phyloP scores from a whole-genome alignment of 2,888 invertebrate genomes.

The Lingula anatina region DNA sequence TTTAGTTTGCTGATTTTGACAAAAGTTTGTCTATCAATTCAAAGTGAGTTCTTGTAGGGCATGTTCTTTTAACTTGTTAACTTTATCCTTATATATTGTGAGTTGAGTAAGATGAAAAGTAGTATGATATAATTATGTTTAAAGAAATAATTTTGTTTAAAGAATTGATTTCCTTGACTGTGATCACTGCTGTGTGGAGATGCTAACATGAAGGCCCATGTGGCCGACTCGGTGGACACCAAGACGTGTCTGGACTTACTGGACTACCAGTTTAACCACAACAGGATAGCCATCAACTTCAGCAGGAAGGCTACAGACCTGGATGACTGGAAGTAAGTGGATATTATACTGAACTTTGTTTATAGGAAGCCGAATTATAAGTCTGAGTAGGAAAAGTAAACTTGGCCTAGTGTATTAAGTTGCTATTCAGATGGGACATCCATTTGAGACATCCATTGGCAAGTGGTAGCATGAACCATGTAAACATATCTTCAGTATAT shows the following conservation, averaged over 20 bases:
- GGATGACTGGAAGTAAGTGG: conserved; percentile 25
- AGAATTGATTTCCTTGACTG: conserved; percentile 3
- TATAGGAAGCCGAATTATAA: not conserved
- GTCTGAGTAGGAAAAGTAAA: not conserved
- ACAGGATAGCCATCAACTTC: conserved; percentile 16
- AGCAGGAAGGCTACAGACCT: conserved; percentile 10
- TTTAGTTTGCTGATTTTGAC: not conserved
- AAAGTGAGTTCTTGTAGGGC: too few species aligned
- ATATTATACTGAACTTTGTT: not conserved
- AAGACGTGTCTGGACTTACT: conserved; percentile 19
- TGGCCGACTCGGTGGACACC: conserved; percentile 20
- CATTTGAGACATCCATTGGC: too few species aligned
- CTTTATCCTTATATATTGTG: too few species aligned
- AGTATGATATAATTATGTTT: too few species aligned
- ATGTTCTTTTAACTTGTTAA: too few species aligned
- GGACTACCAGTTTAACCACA: conserved; percentile 27
- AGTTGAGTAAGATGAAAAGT: too few species aligned
- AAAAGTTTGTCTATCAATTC: too few species aligned
- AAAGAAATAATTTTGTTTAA: too few species aligned
- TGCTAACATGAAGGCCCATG: conserved; percentile 22
- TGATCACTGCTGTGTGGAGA: conserved; percentile 29
- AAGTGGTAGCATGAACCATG: too few species aligned
- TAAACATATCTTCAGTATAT: too few species aligned
- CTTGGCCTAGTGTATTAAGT: too few species aligned
- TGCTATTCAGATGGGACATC: too few species aligned